Base-by-base conservation (phyloP, 2,888 invertebrate species). In the Chromoteleia sp. region DNA sequence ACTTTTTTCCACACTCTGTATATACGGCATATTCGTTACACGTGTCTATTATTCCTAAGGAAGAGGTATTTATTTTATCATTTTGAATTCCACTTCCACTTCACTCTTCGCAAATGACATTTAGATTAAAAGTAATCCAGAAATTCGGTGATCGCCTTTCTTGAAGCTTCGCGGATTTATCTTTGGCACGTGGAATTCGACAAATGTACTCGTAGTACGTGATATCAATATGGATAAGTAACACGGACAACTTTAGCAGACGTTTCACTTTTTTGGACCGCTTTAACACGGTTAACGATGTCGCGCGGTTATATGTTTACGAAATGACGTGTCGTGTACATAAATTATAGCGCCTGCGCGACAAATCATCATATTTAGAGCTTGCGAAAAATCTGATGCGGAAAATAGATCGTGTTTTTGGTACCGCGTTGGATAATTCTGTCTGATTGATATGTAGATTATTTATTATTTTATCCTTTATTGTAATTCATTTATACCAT, bases 131-230 rank as follows among this genome's bases (percentile, higher is more conserved):
- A 78, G 78, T 73, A 78, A 78, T 73, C 58, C 30, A 10, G 29
- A 25, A 61, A 48, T 17, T 56, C 52, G 19, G n/a, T 58, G 52
- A 68, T 67, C 74, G 68, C 67, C 67, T 67, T 79, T 43, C 29
- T 61, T 36, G 65, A 56, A 85, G 86, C 86, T 87, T 87, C 84
- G 84, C 75, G 78, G 86, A 87, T 87, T 88, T 87, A 89, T 89
- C 87, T 84, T 58, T 73, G 78, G 85, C 83, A 85, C 85, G 86
- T 84, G 82, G 85, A 83, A 80, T 61, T 71, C 75, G 75, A 78
- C 71, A 75, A 83, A 81, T 67, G 65, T 78, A 50, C 63, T n/a
- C n/a, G n/a, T n/a, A n/a, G n/a, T 68, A 74, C 81, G 68, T 79
- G 82, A 79, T 79, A 68, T 76, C 73, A 67, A 78, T 78, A 65